phyloP scores from a whole-genome alignment of 1,140 invertebrate genomes.

The Aphelinus certus region DNA sequence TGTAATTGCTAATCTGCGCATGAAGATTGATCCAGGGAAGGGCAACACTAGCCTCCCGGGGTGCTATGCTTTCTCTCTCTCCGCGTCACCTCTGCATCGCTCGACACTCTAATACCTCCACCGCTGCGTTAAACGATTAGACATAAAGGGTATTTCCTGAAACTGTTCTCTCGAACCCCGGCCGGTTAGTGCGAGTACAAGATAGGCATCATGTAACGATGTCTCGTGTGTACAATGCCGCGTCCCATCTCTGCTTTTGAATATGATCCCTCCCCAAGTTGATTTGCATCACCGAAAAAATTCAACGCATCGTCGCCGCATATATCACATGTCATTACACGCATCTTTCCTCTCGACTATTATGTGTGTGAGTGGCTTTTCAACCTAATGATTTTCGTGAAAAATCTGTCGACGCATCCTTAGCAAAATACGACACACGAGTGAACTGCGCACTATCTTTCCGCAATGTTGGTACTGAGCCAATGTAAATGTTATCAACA shows the following conservation, averaged over 20 bases:
- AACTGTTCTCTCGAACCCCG: not conserved
- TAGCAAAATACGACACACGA: too few relatives aligned
- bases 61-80: too few relatives aligned
- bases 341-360: too few relatives aligned
- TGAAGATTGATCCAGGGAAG: too few relatives aligned
- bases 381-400: too few relatives aligned
- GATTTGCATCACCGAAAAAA: conserved; percentile 7
- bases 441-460: too few relatives aligned
- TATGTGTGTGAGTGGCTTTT: too few relatives aligned
- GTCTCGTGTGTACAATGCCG: not conserved
- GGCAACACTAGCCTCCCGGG: too few relatives aligned
- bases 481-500: too few relatives aligned
- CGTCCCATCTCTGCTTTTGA: not conserved
- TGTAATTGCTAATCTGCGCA: too few relatives aligned
- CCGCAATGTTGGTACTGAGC: too few relatives aligned
- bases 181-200: not conserved
- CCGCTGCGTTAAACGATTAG: conserved; percentile 21
- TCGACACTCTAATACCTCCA: conserved; percentile 8
- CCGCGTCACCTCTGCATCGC: not conserved
- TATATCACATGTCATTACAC: not conserved
- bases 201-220: conserved; percentile 4
- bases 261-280: not conserved
- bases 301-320: not conserved
- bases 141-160: conserved; percentile 19
- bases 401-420: too few relatives aligned